Evolutionary conservation across 2,113 vertebrate species (phyloP), one percentile per base, ranked within the genome.

Genomic region (Misgurnus mizolepis): DNA sequence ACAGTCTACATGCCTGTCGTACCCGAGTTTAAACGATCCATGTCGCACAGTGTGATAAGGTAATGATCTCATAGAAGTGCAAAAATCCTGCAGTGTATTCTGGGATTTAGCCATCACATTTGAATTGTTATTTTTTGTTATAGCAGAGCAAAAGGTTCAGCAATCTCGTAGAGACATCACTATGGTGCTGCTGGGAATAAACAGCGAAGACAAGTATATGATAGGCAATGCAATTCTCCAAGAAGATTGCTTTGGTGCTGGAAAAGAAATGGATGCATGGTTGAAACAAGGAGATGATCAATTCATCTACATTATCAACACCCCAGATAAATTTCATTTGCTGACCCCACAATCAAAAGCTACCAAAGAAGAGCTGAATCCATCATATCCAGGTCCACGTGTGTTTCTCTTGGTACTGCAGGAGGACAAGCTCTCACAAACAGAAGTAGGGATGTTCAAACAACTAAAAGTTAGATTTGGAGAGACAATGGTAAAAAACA

Each of bases 351-450:
- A 58, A 17, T 6, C 11, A 5, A 15, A 39, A 11, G 18, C 41
- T 27, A 22, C 71, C 12, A 12, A 6, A 11, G 15, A 71, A 9
- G 67, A 71, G 45, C 55, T 68, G 65, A 34, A 45, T 5, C 64
- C 40, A 11, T 47, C 65, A 60, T 56, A 71, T 6, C 1, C 8
- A 18, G 43, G 5, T 55, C 22, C 41, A 47, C 34, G 43, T 10
- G 2, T 70, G 15, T 71, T 80, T 17, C 45, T 72, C n/a, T 61
- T 73, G 47, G 61, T 66, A 50, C 12, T 65, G 6, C 58, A 80
- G 15, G 56, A 73, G 4, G 22, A 18, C 9, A 62, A 4, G 4
- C 9, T 66, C 3, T 45, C 49, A 22, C 15, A 41, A 6, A 47
- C 34, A 62, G 69, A 80, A 15, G 27, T 65, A 4, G n/a, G 22